Evolutionary conservation across 1,140 invertebrate genomes (phyloP).

Genomic region (Tachypleus tridentatus): DNA sequence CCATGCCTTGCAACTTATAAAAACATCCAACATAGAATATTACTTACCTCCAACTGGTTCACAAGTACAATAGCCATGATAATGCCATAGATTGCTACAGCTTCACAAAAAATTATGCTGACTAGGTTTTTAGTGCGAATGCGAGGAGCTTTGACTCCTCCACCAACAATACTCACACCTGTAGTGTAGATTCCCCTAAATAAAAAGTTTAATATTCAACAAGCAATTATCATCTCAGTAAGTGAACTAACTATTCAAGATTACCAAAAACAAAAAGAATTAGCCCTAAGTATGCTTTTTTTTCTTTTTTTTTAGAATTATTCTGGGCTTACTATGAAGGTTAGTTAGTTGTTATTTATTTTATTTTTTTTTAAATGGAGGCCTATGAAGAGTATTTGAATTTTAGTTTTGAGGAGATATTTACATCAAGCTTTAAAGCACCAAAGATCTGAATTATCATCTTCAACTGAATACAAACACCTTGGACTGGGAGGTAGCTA

Average conservation of each 20-base stretch:
- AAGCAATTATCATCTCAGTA: neutral
- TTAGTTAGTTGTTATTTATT: no score
- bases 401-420: no score
- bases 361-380: no score
- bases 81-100: slow-evolving; percentile 96
- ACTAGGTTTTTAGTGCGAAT: slow-evolving; percentile 99
- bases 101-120: slow-evolving; percentile 98
- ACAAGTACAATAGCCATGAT: slow-evolving; percentile 94
- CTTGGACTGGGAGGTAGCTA: no score
- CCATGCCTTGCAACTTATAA: no score
- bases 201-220: slow-evolving; percentile 9
- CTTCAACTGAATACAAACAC: no score
- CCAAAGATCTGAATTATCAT: no score
- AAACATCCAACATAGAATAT: no score
- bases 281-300: neutral
- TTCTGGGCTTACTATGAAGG: no score
- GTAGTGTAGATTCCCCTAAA: slow-evolving; percentile 85
- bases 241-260: neutral
- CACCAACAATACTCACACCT: slow-evolving; percentile 90
- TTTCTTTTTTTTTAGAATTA: no score
- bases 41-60: slow-evolving; percentile 56
- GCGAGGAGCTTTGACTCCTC: slow-evolving; percentile 93
- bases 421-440: no score
- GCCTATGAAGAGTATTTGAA: no score
- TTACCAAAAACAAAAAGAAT: slow-evolving; percentile 6